Base-by-base conservation (phyloP, 2,797 vertebrate species). In the Sebastes taczanowskii region DNA sequence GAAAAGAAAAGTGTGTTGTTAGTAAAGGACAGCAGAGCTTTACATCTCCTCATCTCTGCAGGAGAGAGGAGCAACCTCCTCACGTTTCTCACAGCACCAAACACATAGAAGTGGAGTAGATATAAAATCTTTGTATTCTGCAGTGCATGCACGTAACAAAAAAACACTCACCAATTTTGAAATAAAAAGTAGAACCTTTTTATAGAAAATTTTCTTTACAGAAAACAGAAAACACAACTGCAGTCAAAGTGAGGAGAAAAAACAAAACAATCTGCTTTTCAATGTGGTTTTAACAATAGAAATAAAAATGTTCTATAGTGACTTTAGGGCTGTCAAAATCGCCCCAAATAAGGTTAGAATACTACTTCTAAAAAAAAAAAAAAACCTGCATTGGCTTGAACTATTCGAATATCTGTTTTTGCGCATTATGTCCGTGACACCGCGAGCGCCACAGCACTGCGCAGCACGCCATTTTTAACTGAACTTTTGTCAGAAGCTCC, bases 21-120 rank as follows among this genome's bases (percentile, higher is more conserved):
- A 23, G 38, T n/a, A 13, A 73, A 63, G 18, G 32, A 58, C 73
- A 46, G 83, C 32, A 20, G 25, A n/a, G 72, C 58, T 86, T 87
- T 92, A 89, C 91, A 88, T 72, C 35, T 65, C 52, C 25, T 71
- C 29, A 5, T 56, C 30, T 35, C 13, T 22, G 62, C 32, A 61
- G 62, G 74, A 82, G 84, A 91, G 94, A 91, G 94, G 93, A 88
- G 92, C 92, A 90, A 86, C 64, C 29, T 42, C 75, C 23, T 2
- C 77, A 60, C 52, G 18, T 49, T 63, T 53, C 55, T 23, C 20
- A 22, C 34, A 58, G 6, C 18, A 53, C 3, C 46, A 74, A 69
- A 85, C 35, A 64, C 23, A 58, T 6, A 20, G 2, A 20, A 3
- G 38, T 34, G 9, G 14, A 22, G 18, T 20, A n/a, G 3, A 75